phyloP scores from a whole-genome alignment of 2,888 invertebrate genomes.

The Nomada fucata region DNA sequence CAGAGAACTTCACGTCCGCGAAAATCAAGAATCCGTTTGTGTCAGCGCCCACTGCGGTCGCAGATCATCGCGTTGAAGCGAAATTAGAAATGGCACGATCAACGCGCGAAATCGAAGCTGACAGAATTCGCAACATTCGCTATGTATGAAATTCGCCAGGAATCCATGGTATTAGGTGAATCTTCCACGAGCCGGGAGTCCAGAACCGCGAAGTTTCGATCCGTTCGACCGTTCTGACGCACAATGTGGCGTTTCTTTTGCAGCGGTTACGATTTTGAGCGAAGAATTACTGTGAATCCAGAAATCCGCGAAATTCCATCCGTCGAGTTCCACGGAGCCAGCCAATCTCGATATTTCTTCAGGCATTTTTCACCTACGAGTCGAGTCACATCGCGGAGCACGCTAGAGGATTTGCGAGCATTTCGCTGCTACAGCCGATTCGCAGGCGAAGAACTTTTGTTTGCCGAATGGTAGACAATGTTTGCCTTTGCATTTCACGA shows the following conservation, averaged over 20 bases:
- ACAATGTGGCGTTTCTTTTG: conserved; percentile 32
- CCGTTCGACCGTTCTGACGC: conserved; percentile 31
- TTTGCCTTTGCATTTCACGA: not conserved
- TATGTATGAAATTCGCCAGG: conserved; percentile 21
- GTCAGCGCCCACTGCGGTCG: no score
- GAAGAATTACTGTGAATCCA: conserved; percentile 33
- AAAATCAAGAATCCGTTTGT: not conserved
- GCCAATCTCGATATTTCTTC: conserved; percentile 1
- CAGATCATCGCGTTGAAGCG: not conserved
- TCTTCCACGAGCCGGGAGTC: conserved; percentile 11
- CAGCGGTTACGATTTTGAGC: conserved; percentile 25
- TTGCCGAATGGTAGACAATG: not conserved
- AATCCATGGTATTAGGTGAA: conserved; percentile 34
- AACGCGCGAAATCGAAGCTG: not conserved
- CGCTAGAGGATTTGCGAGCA: not conserved
- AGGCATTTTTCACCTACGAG: conserved; percentile 5
- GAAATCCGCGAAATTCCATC: conserved; percentile 18
- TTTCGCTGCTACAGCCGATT: not conserved
- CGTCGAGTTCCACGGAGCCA: not conserved
- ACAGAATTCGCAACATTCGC: conserved; percentile 12
- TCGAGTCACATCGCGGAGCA: not conserved
- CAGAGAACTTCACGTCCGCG: no score
- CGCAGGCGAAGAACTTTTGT: not conserved
- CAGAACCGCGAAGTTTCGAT: conserved; percentile 42
- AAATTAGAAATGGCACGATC: not conserved